Evolutionary conservation across 2,113 vertebrate species (phyloP).

Genomic region (Sylvicapra grimmia): DNA sequence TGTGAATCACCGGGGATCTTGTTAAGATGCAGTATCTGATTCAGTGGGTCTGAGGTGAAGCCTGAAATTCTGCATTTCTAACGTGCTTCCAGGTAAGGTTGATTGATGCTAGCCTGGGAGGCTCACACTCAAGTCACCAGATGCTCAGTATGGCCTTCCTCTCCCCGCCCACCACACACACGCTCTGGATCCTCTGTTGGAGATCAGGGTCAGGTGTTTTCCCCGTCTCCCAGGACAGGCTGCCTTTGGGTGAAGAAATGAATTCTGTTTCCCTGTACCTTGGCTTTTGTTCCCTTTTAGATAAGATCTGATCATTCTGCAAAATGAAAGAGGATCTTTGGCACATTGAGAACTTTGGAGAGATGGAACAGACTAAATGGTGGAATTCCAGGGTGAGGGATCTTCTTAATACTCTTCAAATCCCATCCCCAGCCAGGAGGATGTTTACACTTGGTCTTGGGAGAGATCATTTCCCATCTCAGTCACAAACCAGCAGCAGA

Average conservation of each 20-base stretch:
- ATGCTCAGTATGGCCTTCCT: not conserved
- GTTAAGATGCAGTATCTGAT: not conserved
- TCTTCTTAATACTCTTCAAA: not conserved
- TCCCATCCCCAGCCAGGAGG: not conserved
- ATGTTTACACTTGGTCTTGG: not conserved
- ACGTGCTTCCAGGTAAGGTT: not conserved
- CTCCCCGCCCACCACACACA: not conserved
- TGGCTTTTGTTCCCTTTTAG: not conserved
- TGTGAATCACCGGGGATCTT: not conserved
- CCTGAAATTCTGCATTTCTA: not conserved
- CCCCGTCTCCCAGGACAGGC: not conserved
- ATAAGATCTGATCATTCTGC: not conserved
- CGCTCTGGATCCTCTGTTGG: not conserved
- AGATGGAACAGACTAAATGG: not conserved
- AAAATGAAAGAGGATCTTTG: not conserved
- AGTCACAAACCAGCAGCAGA: not conserved
- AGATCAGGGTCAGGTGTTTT: not conserved
- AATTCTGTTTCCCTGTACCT: not conserved
- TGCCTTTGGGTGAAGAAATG: not conserved
- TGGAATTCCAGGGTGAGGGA: not conserved
- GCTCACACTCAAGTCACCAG: not conserved
- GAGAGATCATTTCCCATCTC: not conserved
- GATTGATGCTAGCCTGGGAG: not conserved
- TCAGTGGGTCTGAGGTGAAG: constrained; percentile 8
- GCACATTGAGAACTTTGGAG: not conserved